Conservation (phyloP, 2,113 vertebrate genomes). For the Paraplagusia blochii region DNA sequence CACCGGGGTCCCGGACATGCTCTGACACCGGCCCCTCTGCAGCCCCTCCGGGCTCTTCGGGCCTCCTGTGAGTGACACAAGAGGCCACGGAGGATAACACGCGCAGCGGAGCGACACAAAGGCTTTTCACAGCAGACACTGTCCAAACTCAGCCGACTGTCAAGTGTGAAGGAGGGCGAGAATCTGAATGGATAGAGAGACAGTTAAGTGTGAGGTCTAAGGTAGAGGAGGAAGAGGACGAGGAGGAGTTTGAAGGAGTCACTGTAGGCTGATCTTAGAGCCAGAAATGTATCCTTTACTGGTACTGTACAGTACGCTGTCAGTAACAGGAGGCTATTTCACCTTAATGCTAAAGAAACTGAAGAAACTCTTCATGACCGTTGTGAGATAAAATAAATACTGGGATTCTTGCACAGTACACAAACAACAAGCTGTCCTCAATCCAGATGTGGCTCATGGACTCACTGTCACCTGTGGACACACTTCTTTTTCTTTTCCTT, state of each 20-base stretch:
- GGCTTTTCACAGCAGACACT: constrained; percentile 58
- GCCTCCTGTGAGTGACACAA: constrained; percentile 63
- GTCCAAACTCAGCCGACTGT: constrained; percentile 60
- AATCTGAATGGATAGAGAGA: constrained; percentile 34
- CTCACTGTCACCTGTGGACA: too few relatives aligned
- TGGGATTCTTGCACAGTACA: too few relatives aligned
- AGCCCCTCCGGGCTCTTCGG: constrained; percentile 33
- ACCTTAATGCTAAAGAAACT: too few relatives aligned
- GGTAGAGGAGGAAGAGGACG: not conserved
- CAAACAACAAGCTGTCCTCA: too few relatives aligned
- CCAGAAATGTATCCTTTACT: not conserved
- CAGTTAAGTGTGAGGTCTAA: constrained; percentile 47
- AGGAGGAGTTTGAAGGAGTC: not conserved
- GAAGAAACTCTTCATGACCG: too few relatives aligned
- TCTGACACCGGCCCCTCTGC: not conserved
- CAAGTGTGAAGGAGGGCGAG: constrained; percentile 42
- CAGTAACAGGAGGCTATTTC: too few relatives aligned
- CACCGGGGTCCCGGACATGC: constrained; percentile 8
- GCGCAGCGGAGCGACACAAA: constrained; percentile 63
- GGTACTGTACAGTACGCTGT: too few relatives aligned
- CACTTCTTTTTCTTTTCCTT: too few relatives aligned
- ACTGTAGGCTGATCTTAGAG: constrained; percentile 6
- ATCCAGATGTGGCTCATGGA: too few relatives aligned
- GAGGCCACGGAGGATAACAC: constrained; percentile 64
- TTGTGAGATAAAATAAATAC: too few relatives aligned